Base-by-base conservation (phyloP, 2,888 invertebrate genomes). In the Piscicola geometra region DNA sequence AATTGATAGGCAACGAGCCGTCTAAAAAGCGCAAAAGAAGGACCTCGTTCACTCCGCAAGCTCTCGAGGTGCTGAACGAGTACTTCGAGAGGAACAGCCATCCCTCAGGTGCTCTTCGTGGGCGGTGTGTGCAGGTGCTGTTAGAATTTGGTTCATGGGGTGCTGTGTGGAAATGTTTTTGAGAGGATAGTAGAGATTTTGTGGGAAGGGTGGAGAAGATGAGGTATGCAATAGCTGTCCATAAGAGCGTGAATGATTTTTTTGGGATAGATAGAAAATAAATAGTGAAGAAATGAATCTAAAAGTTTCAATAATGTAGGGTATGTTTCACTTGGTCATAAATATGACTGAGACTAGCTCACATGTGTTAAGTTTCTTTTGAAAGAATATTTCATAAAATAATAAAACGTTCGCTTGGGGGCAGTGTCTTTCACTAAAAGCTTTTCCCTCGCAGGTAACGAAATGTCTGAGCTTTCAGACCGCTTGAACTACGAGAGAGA, bases 61-160 rank as follows among this genome's bases (percentile, higher is more conserved):
- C 97, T 21, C 87, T 97, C 82, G 96, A 96, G 86, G 88, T 95
- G 79, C 89, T 97, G 77, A 97, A 96, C 86, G 92, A 93, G 76
- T 94, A 96, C 87, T 97, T 97, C 84, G 94, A 95, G 86, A 90
- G 93, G 82, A 96, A 96, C 87, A 97, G 96, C 76, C 97, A 97
- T 89, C 97, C 97, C 52, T 95, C 96, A 86, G 96, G 97, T 95
- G 88, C 69, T 28, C 1, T 15, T n/a, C n/a, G n/a, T n/a, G n/a
- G n/a, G n/a, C n/a, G n/a, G n/a, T n/a, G n/a, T n/a, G n/a, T n/a
- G n/a, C n/a, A n/a, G n/a, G n/a, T n/a, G n/a, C n/a, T n/a, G n/a
- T n/a, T n/a, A n/a, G n/a, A n/a, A n/a, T n/a, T n/a, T n/a, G n/a
- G n/a, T n/a, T n/a, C n/a, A n/a, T n/a, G n/a, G n/a, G n/a, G n/a